These are phyloP conservation scores for Rhaphigaster nebulosa DNA, from an alignment of 2,888 invertebrate genomes.

Conservation along the genomic window DNA sequence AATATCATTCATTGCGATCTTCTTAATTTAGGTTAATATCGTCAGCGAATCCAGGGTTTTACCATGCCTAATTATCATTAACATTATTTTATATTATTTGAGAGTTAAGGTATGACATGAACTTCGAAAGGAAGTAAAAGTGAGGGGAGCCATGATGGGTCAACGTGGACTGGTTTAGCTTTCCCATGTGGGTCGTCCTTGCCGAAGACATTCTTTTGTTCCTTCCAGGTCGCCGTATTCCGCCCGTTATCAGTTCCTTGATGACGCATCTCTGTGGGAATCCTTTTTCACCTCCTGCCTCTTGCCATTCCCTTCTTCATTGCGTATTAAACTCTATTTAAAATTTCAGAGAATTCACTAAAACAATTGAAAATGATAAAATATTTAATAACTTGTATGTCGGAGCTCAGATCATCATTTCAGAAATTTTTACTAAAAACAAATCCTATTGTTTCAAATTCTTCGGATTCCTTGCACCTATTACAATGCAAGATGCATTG, in stretches of 20 bases:
- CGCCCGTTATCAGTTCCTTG: background rate
- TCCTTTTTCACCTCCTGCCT: background rate
- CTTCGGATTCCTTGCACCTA: no score
- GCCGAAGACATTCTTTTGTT: conserved; percentile 8
- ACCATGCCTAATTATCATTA: background rate
- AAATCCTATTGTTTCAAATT: no score
- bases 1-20: background rate
- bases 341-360: background rate
- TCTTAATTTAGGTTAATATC: no score
- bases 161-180: background rate
- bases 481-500: no score
- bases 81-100: background rate
- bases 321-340: background rate
- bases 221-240: background rate
- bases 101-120: background rate
- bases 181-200: conserved; percentile 2
- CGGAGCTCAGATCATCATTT: no score
- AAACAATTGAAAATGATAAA: no score
- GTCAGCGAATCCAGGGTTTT: no score
- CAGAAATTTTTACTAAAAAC: no score
- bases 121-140: background rate
- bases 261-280: background rate
- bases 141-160: background rate
- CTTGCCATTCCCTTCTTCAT: background rate
- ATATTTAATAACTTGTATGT: no score